Conservation (phyloP, 92 coral and sea anemone species). For the Metridium senile region DNA sequence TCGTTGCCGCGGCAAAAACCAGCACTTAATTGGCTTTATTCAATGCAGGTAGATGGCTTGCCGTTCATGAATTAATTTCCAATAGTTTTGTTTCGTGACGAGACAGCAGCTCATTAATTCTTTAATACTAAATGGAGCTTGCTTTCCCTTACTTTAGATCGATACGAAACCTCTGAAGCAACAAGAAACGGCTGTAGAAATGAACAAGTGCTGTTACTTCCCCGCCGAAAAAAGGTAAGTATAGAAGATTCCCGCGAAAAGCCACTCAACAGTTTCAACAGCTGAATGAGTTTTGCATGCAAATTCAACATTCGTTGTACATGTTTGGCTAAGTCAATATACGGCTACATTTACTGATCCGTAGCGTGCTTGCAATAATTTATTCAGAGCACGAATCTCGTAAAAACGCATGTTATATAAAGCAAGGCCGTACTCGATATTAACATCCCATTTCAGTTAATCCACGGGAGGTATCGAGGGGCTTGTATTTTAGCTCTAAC, state of each 20-base stretch:
- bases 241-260: background rate
- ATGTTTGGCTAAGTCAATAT: slow-evolving; percentile 38
- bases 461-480: slow-evolving; percentile 6
- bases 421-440: background rate
- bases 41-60: slow-evolving; percentile 18
- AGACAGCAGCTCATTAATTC: slow-evolving; percentile 71
- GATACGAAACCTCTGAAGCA: slow-evolving; percentile 13
- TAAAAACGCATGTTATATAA: background rate
- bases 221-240: slow-evolving; percentile 19
- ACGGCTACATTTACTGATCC: slow-evolving; percentile 31
- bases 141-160: slow-evolving; percentile 24
- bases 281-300: slow-evolving; percentile 2
- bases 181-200: slow-evolving; percentile 6
- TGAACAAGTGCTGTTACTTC: background rate
- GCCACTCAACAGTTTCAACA: background rate
- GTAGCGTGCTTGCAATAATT: slow-evolving; percentile 36
- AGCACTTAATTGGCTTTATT: slow-evolving; percentile 5
- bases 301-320: slow-evolving; percentile 2
- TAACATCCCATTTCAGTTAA: slow-evolving; percentile 6
- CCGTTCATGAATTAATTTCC: slow-evolving; percentile 1
- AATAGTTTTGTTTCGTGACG: slow-evolving; percentile 65
- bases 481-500: background rate
- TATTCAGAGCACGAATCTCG: slow-evolving; percentile 33
- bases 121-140: slow-evolving; percentile 19
- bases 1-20: background rate